A percentile compares a stretch with the other conserved stretches of the same genome.
Conservation (phyloP, 2,888 invertebrate species). For the Lutraria lutraria region DNA sequence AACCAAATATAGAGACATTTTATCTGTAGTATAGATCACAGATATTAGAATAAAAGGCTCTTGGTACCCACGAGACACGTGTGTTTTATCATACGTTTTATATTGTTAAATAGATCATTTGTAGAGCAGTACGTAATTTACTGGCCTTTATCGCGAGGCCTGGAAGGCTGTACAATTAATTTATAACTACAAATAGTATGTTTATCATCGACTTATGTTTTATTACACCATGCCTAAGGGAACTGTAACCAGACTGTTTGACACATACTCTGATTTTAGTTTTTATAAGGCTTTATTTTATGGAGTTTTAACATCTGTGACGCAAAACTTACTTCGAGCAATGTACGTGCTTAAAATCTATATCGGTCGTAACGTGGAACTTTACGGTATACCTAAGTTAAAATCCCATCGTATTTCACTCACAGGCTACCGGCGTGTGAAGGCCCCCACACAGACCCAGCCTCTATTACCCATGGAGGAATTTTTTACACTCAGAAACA, state of each 20-base stretch:
- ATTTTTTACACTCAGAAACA: too few relatives aligned
- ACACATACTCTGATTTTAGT: neutral
- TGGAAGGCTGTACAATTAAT: neutral
- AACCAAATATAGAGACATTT: neutral
- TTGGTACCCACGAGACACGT: neutral
- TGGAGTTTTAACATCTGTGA: neutral
- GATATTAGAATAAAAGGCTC: neutral
- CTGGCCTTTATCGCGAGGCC: neutral
- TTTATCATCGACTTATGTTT: neutral
- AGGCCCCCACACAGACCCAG: too few relatives aligned
- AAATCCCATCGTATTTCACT: too few relatives aligned
- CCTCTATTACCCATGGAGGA: too few relatives aligned
- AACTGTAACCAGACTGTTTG: neutral
- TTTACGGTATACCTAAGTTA: too few relatives aligned
- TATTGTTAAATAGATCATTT: neutral
- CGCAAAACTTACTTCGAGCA: neutral
- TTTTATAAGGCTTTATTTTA: too few relatives aligned
- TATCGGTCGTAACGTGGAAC: too few relatives aligned
- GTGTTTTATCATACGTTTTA: neutral
- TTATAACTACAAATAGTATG: neutral
- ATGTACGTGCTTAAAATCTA: neutral
- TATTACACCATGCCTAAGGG: neutral
- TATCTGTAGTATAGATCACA: neutral
- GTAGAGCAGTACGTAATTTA: neutral
- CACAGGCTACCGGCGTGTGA: too few relatives aligned